A percentile compares a stretch with the other conserved stretches of the same genome.
Conservation (phyloP, 2,797 vertebrate genomes). For the Megaceryle alcyon region DNA sequence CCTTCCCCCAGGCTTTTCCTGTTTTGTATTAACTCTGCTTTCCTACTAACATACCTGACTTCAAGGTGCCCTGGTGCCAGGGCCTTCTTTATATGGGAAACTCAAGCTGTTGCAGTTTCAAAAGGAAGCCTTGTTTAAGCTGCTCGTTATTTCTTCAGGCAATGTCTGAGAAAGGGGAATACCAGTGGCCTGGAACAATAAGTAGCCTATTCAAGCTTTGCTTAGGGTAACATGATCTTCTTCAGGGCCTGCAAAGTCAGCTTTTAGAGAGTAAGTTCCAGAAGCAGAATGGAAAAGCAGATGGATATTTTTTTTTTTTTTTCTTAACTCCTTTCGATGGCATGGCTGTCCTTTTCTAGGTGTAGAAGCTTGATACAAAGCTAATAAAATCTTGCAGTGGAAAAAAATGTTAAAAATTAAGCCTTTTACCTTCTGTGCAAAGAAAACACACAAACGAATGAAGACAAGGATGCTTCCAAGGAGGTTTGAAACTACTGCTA, state of each 20-base stretch:
- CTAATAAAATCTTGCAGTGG: neutral
- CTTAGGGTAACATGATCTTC: neutral
- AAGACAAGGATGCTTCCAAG: neutral
- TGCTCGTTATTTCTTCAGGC: neutral
- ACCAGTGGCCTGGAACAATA: constrained; percentile 1
- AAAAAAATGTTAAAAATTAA: neutral
- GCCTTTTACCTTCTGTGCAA: neutral
- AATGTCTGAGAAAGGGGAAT: neutral
- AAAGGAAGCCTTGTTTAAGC: neutral
- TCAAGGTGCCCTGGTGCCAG: neutral
- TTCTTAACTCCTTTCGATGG: neutral
- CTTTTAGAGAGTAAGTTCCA: neutral
- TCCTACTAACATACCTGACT: neutral
- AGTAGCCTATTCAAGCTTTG: neutral
- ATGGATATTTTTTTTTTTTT: neutral
- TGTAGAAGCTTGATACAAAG: neutral
- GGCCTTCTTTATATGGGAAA: neutral
- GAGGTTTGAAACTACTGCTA: neutral
- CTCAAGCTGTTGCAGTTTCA: neutral
- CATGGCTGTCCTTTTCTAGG: neutral
- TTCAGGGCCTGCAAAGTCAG: neutral
- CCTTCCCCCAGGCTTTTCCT: neutral
- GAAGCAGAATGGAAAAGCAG: neutral
- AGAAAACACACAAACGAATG: neutral
- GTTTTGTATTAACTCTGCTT: neutral